Base-by-base conservation (phyloP, 2,888 invertebrate genomes). In the Tiliacea aurago region DNA sequence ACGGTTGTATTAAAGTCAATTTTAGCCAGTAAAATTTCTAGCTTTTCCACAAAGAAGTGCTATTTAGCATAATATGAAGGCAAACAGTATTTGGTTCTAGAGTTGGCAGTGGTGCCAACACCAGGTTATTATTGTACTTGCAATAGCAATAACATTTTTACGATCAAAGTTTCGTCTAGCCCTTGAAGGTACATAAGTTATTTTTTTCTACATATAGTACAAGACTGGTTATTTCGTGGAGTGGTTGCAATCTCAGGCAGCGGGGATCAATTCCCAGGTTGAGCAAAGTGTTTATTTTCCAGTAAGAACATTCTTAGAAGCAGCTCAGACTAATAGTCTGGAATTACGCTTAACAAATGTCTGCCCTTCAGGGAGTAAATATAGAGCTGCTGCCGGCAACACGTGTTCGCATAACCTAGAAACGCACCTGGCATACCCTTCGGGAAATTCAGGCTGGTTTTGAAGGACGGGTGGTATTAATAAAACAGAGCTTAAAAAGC, bases 31-130 rank as follows among this genome's bases (percentile, higher is more conserved):
- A 55, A 63, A 61, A 68, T 41, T 67, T 47, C 23, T 53, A 53
- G 33, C 5, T 64, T 53, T 47, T 51, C 15, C 7, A 62, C n/a
- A 51, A 81, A 56, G 13, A 69, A 55, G 4, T 53, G 47, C 51
- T 56, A 51, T 67, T 73, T 73, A 53, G 23, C 66, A 70, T 83
- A 67, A 55, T 68, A 79, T 65, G 41, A 74, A 70, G 64, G 80
- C 56, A 68, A 73, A 73, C 53, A 73, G 43, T 68, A 33, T 65
- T 66, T 73, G 43, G n/a, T 59, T 64, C 28, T 63, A 13, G 56
- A 73, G 51, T 83, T 78, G 80, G 79, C 74, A 56, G 51, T 67
- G 23, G 33, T 70, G 69, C 80, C 79, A 83, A 83, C 51, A 70
- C 11, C 11, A 59, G 63, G 28, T 70, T 64, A 74, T 64, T 56